phyloP scores from a whole-genome alignment of 2,888 invertebrate species.

The Mycalesis mineus region DNA sequence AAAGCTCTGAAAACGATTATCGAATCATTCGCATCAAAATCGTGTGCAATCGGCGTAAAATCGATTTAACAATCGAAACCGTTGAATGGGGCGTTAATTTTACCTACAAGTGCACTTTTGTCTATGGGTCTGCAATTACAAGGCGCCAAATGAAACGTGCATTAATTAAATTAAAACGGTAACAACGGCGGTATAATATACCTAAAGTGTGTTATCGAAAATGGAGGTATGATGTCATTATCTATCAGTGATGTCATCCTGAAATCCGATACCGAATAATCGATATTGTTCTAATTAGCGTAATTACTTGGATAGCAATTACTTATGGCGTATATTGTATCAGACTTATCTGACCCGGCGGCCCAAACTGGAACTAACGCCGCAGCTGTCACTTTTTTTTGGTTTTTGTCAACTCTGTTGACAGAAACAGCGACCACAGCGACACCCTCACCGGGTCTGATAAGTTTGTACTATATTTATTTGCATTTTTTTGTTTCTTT shows the following conservation, averaged over 20 bases:
- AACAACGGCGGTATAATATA: neutral
- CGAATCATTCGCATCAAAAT: neutral
- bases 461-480: no score
- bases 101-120: conserved; percentile 47
- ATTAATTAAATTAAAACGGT: conserved; percentile 21
- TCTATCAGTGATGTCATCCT: neutral
- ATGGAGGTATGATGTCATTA: neutral
- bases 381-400: no score
- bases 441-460: no score
- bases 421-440: no score
- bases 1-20: neutral
- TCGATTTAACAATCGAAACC: conserved; percentile 17
- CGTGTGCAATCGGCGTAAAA: conserved; percentile 11
- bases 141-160: conserved; percentile 26
- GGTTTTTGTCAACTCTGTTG: no score
- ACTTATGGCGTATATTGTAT: no score
- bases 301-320: no score
- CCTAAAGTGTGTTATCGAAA: neutral
- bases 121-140: conserved; percentile 41
- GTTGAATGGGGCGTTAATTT: conserved; percentile 24
- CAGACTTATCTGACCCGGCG: no score
- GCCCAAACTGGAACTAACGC: no score
- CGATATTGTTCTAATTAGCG: neutral
- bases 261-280: neutral
- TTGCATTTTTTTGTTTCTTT: no score